phyloP scores from a whole-genome alignment of 2,888 invertebrate species.

The Ariolimax columbianus region DNA sequence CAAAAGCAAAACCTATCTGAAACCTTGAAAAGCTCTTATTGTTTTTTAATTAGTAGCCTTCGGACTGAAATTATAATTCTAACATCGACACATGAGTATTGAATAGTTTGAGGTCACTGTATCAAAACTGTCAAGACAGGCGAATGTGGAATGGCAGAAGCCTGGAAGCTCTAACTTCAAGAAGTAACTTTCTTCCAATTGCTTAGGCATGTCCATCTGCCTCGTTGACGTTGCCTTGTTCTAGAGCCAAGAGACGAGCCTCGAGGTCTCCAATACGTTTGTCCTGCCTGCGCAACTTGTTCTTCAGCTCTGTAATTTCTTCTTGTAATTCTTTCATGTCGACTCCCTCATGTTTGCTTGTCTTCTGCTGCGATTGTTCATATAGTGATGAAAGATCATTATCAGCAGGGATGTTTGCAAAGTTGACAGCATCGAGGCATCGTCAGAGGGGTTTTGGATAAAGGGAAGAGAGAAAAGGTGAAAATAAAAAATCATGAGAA shows the following conservation, averaged over 20 bases:
- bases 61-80: not conserved
- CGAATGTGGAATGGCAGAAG: slow-evolving; percentile 25
- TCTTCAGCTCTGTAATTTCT: slow-evolving; percentile 67
- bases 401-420: not conserved
- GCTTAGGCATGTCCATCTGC: slow-evolving; percentile 47
- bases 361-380: not conserved
- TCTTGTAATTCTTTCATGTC: slow-evolving; percentile 57
- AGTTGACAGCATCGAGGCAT: not conserved
- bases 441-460: not conserved
- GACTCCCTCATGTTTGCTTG: slow-evolving; percentile 29
- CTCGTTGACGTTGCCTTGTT: slow-evolving; percentile 48
- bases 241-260: slow-evolving; percentile 61
- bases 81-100: not conserved
- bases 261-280: slow-evolving; percentile 66
- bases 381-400: not conserved
- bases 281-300: slow-evolving; percentile 67
- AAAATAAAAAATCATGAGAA: not conserved
- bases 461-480: not conserved
- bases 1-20: not conserved
- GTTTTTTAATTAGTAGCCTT: not conserved
- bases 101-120: not conserved
- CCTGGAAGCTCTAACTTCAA: slow-evolving; percentile 10
- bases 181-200: not conserved
- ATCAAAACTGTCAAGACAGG: not conserved
- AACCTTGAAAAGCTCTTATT: not conserved